Percentiles rank a stretch among this genome's conserved stretches.
Evolutionary conservation across 2,888 invertebrate genomes (phyloP).

Genomic region (Dryococelus australis): DNA sequence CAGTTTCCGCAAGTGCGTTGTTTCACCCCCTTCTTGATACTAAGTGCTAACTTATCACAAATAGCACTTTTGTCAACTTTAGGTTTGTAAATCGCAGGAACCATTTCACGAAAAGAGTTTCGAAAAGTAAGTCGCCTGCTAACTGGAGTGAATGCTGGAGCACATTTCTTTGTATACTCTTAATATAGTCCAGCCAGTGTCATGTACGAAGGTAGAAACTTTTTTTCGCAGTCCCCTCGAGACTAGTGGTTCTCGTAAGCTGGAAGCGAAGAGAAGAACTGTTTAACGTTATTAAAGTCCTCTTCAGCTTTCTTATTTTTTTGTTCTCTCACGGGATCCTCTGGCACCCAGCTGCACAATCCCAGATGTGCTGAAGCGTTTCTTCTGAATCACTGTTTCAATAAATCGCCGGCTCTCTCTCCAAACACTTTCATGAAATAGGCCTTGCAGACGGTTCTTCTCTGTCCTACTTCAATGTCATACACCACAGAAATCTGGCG

Average conservation of each 20-base stretch:
- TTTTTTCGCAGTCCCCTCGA: neutral
- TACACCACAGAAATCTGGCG: neutral
- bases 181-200: neutral
- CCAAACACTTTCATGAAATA: slow-evolving; percentile 18
- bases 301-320: slow-evolving; percentile 19
- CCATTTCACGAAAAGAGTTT: neutral
- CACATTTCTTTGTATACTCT: neutral
- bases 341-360: neutral
- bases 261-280: neutral
- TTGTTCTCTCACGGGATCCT: neutral
- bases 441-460: neutral
- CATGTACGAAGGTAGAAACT: slow-evolving; percentile 18
- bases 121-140: slow-evolving; percentile 20
- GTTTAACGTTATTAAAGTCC: neutral
- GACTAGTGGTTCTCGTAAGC: slow-evolving; percentile 21
- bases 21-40: neutral
- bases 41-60: slow-evolving; percentile 12
- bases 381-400: slow-evolving; percentile 7
- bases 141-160: neutral
- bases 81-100: slow-evolving; percentile 1
- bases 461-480: neutral
- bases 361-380: slow-evolving; percentile 17
- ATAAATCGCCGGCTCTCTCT: slow-evolving; percentile 13
- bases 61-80: neutral
- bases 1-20: neutral